Conservation (phyloP, 2,888 invertebrate genomes). For the Nephrotoma flavescens region DNA sequence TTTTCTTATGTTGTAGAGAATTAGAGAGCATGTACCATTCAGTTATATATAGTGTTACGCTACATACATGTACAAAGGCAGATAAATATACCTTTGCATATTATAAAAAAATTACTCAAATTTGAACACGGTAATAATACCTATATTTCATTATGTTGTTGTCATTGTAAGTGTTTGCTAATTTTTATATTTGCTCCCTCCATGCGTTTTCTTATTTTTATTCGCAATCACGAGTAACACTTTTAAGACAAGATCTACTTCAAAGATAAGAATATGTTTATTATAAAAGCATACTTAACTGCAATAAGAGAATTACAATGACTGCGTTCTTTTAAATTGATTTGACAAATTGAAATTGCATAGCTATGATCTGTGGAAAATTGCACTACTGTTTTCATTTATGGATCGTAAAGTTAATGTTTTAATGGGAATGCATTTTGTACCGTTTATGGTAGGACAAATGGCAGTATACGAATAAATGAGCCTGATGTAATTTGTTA, state of each 20-base stretch:
- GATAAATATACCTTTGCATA: too few species aligned
- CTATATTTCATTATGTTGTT: background rate
- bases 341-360: background rate
- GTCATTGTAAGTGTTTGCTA: background rate
- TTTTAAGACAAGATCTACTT: background rate
- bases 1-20: background rate
- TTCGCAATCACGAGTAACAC: background rate
- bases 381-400: background rate
- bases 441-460: too few species aligned
- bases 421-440: too few species aligned
- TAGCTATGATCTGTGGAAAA: background rate
- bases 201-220: background rate
- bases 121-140: background rate
- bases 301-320: background rate
- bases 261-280: background rate
- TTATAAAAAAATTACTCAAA: background rate
- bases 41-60: too few species aligned
- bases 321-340: background rate
- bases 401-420: background rate
- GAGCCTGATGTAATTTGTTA: too few species aligned
- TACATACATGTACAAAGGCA: too few species aligned
- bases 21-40: background rate
- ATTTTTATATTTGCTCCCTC: background rate
- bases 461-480: too few species aligned
- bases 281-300: background rate